These are phyloP conservation scores for Parauchenoglanis ngamensis DNA, from an alignment of 2,797 vertebrate genomes.

Conservation along the genomic window DNA sequence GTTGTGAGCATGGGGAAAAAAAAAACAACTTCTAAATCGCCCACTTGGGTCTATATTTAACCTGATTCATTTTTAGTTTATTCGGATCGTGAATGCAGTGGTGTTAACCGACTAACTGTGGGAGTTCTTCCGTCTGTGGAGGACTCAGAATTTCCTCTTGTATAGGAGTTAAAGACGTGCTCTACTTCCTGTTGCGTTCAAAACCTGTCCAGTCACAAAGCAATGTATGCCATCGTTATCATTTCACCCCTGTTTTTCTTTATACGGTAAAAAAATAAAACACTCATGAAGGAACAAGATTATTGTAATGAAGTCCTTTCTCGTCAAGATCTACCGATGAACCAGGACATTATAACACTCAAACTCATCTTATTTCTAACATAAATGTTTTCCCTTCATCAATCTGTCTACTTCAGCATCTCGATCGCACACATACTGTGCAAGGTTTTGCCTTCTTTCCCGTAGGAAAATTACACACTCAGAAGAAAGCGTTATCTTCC, in stretches of 20 bases:
- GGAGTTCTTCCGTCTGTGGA: not conserved
- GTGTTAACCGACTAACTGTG: not conserved
- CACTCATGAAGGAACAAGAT: not conserved
- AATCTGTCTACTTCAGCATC: not conserved
- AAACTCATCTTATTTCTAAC: not conserved
- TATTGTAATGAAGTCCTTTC: not conserved
- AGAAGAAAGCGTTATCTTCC: not conserved
- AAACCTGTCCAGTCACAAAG: constrained; percentile 1
- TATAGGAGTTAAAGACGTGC: not conserved
- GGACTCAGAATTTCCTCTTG: not conserved
- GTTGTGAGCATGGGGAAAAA: not conserved
- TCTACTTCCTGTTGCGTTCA: not conserved
- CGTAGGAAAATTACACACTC: not conserved
- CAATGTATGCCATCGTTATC: not conserved
- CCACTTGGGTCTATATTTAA: constrained; percentile 15
- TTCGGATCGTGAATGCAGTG: not conserved
- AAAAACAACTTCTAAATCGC: constrained; percentile 18
- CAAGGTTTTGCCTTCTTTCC: not conserved
- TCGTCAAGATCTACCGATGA: not conserved
- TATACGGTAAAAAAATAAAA: not conserved
- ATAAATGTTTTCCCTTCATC: not conserved
- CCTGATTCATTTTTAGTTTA: constrained; percentile 2
- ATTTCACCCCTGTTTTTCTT: not conserved
- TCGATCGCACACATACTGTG: not conserved
- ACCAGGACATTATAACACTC: not conserved